Percentiles rank a stretch among this genome's conserved stretches.
phyloP scores from a whole-genome alignment of 2,797 vertebrate genomes.

The Paedocypris micromegethes region DNA sequence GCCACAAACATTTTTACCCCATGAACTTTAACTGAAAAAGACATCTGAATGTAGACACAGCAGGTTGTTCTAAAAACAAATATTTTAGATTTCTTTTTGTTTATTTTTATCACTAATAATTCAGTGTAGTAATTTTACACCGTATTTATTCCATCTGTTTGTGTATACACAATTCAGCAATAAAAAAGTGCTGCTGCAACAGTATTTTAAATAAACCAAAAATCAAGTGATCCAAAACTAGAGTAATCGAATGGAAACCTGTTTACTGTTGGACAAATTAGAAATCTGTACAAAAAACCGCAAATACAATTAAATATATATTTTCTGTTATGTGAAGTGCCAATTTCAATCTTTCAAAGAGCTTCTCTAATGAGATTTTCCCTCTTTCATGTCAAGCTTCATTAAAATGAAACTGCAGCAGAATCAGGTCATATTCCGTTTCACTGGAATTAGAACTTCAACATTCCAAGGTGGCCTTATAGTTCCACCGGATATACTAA shows the following conservation, averaged over 20 bases:
- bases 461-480: slow-evolving; percentile 14
- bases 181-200: too few relatives aligned
- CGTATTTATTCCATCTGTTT: too few relatives aligned
- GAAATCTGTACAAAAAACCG: not conserved
- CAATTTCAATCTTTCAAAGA: slow-evolving; percentile 3
- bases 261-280: too few relatives aligned
- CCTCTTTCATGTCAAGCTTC: slow-evolving; percentile 1
- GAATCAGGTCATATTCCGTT: slow-evolving; percentile 30
- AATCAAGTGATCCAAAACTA: too few relatives aligned
- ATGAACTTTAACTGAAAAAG: slow-evolving; percentile 8
- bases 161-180: too few relatives aligned
- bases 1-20: not conserved
- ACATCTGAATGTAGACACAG: not conserved
- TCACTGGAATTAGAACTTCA: slow-evolving; percentile 11
- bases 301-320: not conserved
- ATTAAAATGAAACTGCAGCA: slow-evolving; percentile 19
- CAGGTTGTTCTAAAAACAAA: too few relatives aligned
- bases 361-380: not conserved
- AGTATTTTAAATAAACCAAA: too few relatives aligned
- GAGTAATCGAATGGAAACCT: too few relatives aligned
- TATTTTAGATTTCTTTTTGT: not conserved
- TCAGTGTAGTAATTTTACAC: too few relatives aligned
- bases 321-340: not conserved
- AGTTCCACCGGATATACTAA: not conserved
- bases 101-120: too few relatives aligned